These are phyloP conservation scores for Pantherophis vulpinus DNA, from an alignment of 2,797 vertebrate species.

Conservation along the genomic window DNA sequence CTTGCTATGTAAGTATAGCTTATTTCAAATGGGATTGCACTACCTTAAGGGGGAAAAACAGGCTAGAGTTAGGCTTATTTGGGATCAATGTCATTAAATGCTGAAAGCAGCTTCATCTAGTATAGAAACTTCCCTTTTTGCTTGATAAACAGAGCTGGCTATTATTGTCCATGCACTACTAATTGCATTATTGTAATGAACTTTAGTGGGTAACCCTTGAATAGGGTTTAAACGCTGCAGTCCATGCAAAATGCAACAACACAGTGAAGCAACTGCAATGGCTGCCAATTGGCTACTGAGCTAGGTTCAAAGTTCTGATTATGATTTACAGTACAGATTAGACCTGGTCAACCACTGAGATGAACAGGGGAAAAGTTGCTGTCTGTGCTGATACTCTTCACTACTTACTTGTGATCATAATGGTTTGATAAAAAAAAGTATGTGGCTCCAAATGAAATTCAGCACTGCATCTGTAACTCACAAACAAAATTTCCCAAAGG, in stretches of 20 bases:
- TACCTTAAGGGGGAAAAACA: fast-evolving
- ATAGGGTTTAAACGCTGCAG: neutral
- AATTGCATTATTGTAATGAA: neutral
- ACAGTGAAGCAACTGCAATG: neutral
- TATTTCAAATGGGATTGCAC: neutral
- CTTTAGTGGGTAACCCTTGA: neutral
- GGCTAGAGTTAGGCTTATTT: neutral
- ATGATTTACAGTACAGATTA: neutral
- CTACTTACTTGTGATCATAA: neutral
- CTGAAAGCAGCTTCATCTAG: neutral
- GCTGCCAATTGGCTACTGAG: neutral
- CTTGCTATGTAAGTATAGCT: neutral
- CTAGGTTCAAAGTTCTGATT: neutral
- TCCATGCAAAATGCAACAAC: neutral
- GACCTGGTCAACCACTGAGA: neutral
- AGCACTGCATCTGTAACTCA: neutral
- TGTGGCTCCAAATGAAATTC: neutral
- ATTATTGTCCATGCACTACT: neutral
- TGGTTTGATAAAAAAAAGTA: neutral
- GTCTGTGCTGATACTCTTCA: neutral
- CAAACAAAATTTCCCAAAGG: neutral
- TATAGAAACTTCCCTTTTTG: neutral
- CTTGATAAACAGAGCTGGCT: neutral
- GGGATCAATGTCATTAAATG: neutral
- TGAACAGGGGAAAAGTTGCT: neutral